Evolutionary conservation across 1,140 invertebrate genomes (phyloP).

Genomic region (Drosophila paulistorum): DNA sequence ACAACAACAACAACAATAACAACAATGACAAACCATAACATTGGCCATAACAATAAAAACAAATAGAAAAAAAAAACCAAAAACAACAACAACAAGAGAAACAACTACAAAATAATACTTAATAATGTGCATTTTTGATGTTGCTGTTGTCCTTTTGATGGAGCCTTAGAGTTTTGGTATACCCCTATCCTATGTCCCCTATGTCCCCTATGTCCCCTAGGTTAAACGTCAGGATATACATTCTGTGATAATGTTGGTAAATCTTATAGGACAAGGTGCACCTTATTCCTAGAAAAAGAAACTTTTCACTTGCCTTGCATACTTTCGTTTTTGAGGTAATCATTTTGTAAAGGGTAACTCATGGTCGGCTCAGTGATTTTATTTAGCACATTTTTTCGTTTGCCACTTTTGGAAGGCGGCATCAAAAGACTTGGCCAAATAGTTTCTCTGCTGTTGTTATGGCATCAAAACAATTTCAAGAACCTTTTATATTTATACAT

Average conservation of each 20-base stretch:
- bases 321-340: too few species aligned
- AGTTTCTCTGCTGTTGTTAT: conserved; percentile 33
- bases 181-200: background rate
- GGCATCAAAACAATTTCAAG: conserved; percentile 7
- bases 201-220: too few species aligned
- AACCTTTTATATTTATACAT: conserved; percentile 25
- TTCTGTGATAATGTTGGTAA: too few species aligned
- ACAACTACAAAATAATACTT: conserved; percentile 65
- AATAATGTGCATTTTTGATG: conserved; percentile 76
- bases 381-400: conserved; percentile 24
- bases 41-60: conserved; percentile 74
- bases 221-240: too few species aligned
- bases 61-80: conserved; percentile 58
- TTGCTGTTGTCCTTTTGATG: conserved; percentile 41
- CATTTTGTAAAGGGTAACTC: background rate
- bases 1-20: conserved; percentile 57
- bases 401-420: conserved; percentile 11
- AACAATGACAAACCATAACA: conserved; percentile 70
- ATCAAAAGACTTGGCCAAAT: conserved; percentile 41
- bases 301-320: too few species aligned
- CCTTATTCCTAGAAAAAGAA: too few species aligned
- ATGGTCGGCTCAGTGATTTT: background rate
- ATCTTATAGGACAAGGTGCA: too few species aligned
- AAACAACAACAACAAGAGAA: conserved; percentile 24
- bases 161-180: background rate